Evolutionary conservation across 2,113 vertebrate species (phyloP).

Genomic region (Tinamus guttatus): DNA sequence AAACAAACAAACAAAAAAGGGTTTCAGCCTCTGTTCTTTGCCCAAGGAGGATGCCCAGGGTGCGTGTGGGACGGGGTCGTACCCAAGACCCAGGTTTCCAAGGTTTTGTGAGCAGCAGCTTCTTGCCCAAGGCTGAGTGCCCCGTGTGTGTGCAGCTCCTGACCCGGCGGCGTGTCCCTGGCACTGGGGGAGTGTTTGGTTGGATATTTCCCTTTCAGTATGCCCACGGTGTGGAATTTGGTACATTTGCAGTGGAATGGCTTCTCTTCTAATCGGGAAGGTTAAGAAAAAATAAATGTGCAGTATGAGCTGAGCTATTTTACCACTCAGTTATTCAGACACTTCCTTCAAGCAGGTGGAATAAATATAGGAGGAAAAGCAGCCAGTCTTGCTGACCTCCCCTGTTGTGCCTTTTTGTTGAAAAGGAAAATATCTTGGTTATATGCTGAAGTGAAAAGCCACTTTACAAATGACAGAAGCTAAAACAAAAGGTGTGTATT

Average conservation of each 20-base stretch:
- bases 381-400: not conserved
- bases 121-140: not conserved
- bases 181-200: not conserved
- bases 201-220: not conserved
- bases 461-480: not conserved
- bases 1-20: not conserved
- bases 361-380: not conserved
- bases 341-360: not conserved
- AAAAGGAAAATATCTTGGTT: not conserved
- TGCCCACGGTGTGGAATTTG: rapidly evolving
- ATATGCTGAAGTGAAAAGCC: not conserved
- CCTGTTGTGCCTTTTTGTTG: not conserved
- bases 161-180: not conserved
- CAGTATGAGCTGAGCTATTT: not conserved
- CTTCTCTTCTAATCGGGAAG: not conserved
- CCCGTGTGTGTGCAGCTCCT: not conserved
- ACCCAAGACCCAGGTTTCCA: not conserved
- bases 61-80: not conserved
- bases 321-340: not conserved
- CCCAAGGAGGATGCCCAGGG: not conserved
- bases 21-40: not conserved
- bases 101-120: not conserved
- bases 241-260: not conserved
- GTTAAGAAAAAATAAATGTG: not conserved
- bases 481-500: not conserved